A percentile compares a stretch with the other conserved stretches of the same genome.
phyloP scores from a whole-genome alignment of 2,113 vertebrate genomes.

The Anhinga rufa region DNA sequence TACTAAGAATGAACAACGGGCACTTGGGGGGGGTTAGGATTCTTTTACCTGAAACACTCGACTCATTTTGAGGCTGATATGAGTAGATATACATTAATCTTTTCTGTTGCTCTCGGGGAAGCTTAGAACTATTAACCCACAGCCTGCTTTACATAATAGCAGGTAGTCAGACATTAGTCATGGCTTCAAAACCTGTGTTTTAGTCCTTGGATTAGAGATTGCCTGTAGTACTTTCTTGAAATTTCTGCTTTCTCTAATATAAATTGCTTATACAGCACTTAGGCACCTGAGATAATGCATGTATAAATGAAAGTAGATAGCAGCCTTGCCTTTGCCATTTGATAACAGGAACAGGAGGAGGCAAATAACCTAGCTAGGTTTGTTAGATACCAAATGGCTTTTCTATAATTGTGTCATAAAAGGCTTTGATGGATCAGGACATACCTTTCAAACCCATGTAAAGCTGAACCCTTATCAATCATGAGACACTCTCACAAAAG shows the following conservation, averaged over 20 bases:
- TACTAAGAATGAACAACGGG: background rate
- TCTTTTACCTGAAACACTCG: background rate
- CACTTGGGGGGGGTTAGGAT: background rate
- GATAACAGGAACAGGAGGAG: background rate
- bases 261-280: background rate
- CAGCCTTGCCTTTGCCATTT: background rate
- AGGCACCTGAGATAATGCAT: background rate
- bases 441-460: background rate
- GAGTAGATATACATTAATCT: background rate
- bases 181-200: background rate
- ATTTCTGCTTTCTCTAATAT: background rate
- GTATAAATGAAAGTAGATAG: background rate
- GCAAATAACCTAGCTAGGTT: background rate
- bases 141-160: background rate
- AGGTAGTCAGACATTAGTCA: background rate
- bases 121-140: background rate
- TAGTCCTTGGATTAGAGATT: background rate
- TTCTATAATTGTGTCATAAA: background rate
- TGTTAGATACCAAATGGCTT: background rate
- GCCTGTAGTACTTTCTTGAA: background rate
- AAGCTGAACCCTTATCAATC: background rate
- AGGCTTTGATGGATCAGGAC: background rate
- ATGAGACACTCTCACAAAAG: background rate
- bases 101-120: background rate
- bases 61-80: background rate